Conservation (phyloP, 2,797 vertebrate genomes). For the Molossus alvarezi region DNA sequence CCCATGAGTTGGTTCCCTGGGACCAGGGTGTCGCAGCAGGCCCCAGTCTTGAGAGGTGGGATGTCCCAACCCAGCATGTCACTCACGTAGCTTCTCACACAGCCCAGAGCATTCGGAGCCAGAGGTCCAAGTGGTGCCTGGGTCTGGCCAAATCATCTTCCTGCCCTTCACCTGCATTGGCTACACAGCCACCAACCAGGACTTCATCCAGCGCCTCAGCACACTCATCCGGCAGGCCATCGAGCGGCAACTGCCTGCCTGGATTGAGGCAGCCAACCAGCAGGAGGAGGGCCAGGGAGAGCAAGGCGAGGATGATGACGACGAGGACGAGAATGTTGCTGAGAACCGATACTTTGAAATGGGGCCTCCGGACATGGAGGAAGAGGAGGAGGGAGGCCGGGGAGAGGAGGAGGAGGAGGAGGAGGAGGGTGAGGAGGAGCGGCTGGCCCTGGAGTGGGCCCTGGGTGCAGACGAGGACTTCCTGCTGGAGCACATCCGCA, state of each 20-base stretch:
- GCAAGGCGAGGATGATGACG: slow-evolving; percentile 50
- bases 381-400: slow-evolving; percentile 64
- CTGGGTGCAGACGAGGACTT: slow-evolving; percentile 87
- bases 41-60: background rate
- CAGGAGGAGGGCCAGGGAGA: slow-evolving; percentile 80
- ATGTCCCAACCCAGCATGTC: background rate
- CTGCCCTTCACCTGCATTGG: slow-evolving; percentile 92
- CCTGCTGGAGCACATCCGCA: slow-evolving; percentile 85
- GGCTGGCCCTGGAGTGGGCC: slow-evolving; percentile 89
- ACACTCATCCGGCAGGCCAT: slow-evolving; percentile 90
- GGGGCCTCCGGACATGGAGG: slow-evolving; percentile 92
- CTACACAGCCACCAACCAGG: slow-evolving; percentile 92
- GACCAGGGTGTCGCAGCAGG: background rate
- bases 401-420: slow-evolving; percentile 71
- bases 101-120: slow-evolving; percentile 88
- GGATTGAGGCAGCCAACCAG: slow-evolving; percentile 84
- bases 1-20: background rate
- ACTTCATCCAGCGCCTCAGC: slow-evolving; percentile 94
- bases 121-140: slow-evolving; percentile 86
- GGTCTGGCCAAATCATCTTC: slow-evolving; percentile 88
- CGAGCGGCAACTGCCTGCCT: slow-evolving; percentile 85
- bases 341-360: slow-evolving; percentile 98
- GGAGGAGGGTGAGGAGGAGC: slow-evolving; percentile 83
- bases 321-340: slow-evolving; percentile 83
- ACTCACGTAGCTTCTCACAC: slow-evolving; percentile 73